Percentiles rank a stretch among this genome's conserved stretches.
phyloP scores from a whole-genome alignment of 1,140 invertebrate genomes.

The Camponotus vicinus region DNA sequence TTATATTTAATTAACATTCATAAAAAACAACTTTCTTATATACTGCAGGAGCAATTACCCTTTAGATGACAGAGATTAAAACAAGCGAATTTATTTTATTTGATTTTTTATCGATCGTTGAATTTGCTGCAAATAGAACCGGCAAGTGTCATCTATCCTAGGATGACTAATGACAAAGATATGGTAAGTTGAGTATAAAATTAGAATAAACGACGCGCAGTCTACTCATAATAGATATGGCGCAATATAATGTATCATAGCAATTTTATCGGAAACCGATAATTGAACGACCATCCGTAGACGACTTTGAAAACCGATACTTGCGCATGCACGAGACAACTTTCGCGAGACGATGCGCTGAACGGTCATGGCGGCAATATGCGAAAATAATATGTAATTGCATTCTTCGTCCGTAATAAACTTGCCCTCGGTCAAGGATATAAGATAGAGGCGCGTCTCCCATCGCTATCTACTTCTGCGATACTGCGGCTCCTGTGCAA shows the following conservation, averaged over 20 bases:
- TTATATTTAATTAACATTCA: too few relatives aligned
- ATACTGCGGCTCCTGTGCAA: neutral
- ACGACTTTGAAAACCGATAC: conserved; percentile 55
- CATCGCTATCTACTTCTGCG: conserved; percentile 3
- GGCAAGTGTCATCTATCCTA: conserved; percentile 26
- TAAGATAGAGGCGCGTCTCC: neutral
- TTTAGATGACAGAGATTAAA: neutral
- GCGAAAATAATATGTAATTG: conserved; percentile 49
- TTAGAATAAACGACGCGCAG: conserved; percentile 58
- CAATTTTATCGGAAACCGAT: conserved; percentile 61
- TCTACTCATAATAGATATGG: conserved; percentile 61
- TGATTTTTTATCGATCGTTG: conserved; percentile 14
- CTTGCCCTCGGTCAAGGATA: conserved; percentile 23
- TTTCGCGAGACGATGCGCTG: conserved; percentile 43
- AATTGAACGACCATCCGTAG: conserved; percentile 58
- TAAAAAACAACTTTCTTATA: too few relatives aligned
- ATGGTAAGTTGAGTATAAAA: conserved; percentile 55
- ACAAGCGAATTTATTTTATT: neutral
- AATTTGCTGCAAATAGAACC: neutral
- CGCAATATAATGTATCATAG: conserved; percentile 55
- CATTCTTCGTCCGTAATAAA: conserved; percentile 29
- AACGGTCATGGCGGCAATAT: conserved; percentile 44
- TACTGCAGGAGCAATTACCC: neutral
- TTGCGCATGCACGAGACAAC: conserved; percentile 52
- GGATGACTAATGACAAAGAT: conserved; percentile 38